Evolutionary conservation across 2,113 vertebrate genomes (phyloP).

Genomic region (Cygnus atratus): DNA sequence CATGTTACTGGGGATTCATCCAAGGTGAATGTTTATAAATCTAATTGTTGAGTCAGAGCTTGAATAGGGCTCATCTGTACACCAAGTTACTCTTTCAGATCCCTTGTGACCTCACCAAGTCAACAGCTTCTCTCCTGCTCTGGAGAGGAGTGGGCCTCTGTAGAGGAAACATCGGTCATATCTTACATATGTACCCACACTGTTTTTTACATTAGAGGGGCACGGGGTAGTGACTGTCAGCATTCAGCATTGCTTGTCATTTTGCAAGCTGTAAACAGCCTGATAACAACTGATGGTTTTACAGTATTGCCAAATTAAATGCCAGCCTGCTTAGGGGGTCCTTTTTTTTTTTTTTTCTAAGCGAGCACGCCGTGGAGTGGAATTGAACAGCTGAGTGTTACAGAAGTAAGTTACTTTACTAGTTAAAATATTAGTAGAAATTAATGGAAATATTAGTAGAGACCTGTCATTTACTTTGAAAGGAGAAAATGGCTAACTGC

Average conservation of each 20-base stretch:
- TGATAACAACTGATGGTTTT: not conserved
- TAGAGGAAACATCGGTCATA: not conserved
- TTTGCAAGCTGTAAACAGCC: not conserved
- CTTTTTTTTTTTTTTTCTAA: not conserved
- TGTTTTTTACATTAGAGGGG: not conserved
- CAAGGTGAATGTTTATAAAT: not conserved
- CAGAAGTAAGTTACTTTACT: not conserved
- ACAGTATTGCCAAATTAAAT: not conserved
- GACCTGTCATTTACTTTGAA: not conserved
- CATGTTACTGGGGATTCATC: not conserved
- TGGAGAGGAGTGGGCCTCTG: not conserved
- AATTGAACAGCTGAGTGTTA: not conserved
- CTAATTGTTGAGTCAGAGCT: not conserved
- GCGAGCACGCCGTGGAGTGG: not conserved
- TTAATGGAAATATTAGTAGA: not conserved
- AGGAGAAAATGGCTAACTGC: not conserved
- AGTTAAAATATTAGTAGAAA: not conserved
- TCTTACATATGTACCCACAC: accelerated
- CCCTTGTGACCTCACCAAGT: not conserved
- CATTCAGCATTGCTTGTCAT: not conserved
- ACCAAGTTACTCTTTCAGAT: not conserved
- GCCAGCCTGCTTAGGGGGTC: not conserved
- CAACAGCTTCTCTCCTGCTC: not conserved
- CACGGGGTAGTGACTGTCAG: not conserved
- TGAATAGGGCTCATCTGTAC: not conserved